Percentiles rank a stretch among this genome's conserved stretches.
phyloP scores from a whole-genome alignment of 2,113 vertebrate genomes.

The Toxostoma redivivum region DNA sequence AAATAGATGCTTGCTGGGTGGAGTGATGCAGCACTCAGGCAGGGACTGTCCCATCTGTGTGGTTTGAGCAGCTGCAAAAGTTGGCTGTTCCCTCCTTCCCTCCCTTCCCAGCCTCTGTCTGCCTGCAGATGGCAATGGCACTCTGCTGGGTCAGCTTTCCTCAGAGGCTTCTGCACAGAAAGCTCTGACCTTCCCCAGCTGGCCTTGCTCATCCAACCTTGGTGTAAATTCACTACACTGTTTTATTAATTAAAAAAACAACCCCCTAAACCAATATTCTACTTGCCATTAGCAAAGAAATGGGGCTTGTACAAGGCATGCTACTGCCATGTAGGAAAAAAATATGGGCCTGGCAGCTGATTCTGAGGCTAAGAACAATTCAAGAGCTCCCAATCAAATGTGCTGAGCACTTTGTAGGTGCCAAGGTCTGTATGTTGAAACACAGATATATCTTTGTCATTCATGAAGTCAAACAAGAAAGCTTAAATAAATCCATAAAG shows the following conservation, averaged over 20 bases:
- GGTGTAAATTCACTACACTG: background rate
- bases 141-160: background rate
- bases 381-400: background rate
- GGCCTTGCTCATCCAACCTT: background rate
- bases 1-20: constrained; percentile 26
- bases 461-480: background rate
- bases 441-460: background rate
- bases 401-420: background rate
- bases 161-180: background rate
- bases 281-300: background rate
- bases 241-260: background rate
- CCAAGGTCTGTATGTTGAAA: background rate
- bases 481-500: background rate
- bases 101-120: background rate
- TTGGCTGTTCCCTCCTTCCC: background rate
- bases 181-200: background rate
- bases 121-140: background rate
- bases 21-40: background rate
- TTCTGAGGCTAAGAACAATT: background rate
- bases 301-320: background rate
- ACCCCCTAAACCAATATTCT: background rate
- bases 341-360: background rate
- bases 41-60: background rate
- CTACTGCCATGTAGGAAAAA: background rate
- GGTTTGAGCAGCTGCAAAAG: background rate